phyloP scores from a whole-genome alignment of 2,888 invertebrate genomes.

The Ormyrus pomaceus region DNA sequence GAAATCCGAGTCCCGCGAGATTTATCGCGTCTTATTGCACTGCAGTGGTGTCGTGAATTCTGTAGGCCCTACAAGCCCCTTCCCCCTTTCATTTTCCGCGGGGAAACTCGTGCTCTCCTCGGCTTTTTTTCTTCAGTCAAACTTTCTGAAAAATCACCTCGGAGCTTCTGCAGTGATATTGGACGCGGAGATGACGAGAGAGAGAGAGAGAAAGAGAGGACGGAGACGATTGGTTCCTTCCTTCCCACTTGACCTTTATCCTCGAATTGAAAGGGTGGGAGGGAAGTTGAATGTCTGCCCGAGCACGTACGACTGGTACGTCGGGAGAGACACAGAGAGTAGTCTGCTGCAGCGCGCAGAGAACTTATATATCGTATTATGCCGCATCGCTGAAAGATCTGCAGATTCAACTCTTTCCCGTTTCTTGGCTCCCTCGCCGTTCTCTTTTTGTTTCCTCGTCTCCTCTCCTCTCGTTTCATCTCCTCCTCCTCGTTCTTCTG shows the following conservation, averaged over 20 bases:
- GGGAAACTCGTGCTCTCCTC: constrained; percentile 7
- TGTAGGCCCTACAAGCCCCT: constrained; percentile 25
- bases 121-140: constrained; percentile 59
- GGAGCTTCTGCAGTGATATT: constrained; percentile 59
- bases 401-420: constrained; percentile 53
- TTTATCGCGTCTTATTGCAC: constrained; percentile 72
- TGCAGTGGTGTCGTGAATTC: constrained; percentile 57
- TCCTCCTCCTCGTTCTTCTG: neutral
- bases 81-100: constrained; percentile 36
- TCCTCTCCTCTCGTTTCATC: neutral
- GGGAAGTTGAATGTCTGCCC: constrained; percentile 47
- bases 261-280: constrained; percentile 17
- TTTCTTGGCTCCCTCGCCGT: constrained; percentile 26
- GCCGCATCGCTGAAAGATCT: constrained; percentile 55
- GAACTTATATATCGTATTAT: constrained; percentile 52
- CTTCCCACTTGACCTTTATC: constrained; percentile 48
- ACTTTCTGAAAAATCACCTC: constrained; percentile 68
- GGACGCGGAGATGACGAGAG: constrained; percentile 53
- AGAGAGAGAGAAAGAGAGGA: too few species aligned
- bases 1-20: constrained; percentile 61
- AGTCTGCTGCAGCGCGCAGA: constrained; percentile 18
- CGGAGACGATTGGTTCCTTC: constrained; percentile 41
- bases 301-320: constrained; percentile 43
- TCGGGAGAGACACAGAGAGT: neutral
- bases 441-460: neutral